Percentiles rank a stretch among this genome's conserved stretches.
Conservation (phyloP, 2,888 invertebrate genomes). For the Tenthredo livida region DNA sequence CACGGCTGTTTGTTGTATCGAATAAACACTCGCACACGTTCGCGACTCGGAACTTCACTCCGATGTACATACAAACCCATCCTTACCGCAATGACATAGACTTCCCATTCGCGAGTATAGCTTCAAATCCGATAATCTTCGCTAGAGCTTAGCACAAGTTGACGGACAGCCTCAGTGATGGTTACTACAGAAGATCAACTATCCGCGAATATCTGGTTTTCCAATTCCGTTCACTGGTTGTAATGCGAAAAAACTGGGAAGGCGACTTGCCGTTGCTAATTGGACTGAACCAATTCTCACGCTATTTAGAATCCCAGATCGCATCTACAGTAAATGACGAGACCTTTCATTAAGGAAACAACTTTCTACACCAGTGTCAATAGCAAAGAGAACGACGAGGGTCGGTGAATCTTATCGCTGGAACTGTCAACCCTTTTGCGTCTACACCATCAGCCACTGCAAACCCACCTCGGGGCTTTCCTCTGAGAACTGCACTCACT, state of each 20-base stretch:
- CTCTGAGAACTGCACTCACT: conserved; percentile 66
- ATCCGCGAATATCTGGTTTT: not conserved
- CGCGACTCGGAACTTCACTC: not conserved
- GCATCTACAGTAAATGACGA: conserved; percentile 14
- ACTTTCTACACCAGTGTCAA: conserved; percentile 42
- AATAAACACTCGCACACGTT: not conserved
- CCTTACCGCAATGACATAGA: not conserved
- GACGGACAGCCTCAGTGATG: not conserved
- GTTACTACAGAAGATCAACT: not conserved
- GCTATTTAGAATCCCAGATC: conserved; percentile 19
- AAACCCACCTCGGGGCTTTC: conserved; percentile 64
- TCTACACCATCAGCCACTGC: conserved; percentile 11
- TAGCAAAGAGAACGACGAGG: conserved; percentile 25
- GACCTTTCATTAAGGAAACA: not conserved
- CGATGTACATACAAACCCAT: not conserved
- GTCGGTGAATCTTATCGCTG: conserved; percentile 66
- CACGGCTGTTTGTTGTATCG: not conserved
- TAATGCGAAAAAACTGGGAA: not conserved
- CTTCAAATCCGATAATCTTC: conserved; percentile 41
- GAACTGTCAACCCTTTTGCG: conserved; percentile 64
- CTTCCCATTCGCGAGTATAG: not conserved
- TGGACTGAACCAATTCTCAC: conserved; percentile 26
- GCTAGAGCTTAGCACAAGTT: not conserved
- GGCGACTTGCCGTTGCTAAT: not conserved
- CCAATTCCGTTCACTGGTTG: not conserved